These are phyloP conservation scores for Dendrocopos noguchii DNA, from an alignment of 2,113 vertebrate species.

Conservation along the genomic window DNA sequence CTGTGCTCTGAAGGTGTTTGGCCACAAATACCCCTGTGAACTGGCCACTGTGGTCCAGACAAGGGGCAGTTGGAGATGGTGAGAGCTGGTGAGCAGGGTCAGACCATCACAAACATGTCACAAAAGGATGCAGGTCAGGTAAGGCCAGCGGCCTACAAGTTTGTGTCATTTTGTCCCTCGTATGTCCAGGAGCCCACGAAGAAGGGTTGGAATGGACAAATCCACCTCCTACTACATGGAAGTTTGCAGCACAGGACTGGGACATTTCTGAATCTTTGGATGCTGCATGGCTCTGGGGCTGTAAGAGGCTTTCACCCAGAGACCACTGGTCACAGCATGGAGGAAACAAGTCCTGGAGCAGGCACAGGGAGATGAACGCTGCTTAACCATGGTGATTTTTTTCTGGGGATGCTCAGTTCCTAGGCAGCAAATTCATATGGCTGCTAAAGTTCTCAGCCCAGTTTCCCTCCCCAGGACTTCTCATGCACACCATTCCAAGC, in stretches of 20 bases:
- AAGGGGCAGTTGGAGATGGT: not conserved
- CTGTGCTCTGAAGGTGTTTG: not conserved
- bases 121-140: not conserved
- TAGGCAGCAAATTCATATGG: not conserved
- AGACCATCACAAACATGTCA: not conserved
- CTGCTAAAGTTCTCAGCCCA: not conserved
- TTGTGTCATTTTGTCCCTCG: not conserved
- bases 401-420: not conserved
- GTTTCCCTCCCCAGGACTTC: not conserved
- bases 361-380: not conserved
- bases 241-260: not conserved
- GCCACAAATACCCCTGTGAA: not conserved
- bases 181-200: not conserved
- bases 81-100: not conserved
- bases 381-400: accelerated
- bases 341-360: not conserved
- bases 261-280: not conserved
- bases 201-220: not conserved
- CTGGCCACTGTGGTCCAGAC: not conserved
- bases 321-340: not conserved
- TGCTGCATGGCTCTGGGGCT: not conserved
- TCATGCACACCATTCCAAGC: not conserved
- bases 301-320: not conserved
- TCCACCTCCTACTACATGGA: not conserved
- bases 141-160: not conserved